Evolutionary conservation across 2,888 invertebrate genomes (phyloP).

Genomic region (Sylvicola cinctus): DNA sequence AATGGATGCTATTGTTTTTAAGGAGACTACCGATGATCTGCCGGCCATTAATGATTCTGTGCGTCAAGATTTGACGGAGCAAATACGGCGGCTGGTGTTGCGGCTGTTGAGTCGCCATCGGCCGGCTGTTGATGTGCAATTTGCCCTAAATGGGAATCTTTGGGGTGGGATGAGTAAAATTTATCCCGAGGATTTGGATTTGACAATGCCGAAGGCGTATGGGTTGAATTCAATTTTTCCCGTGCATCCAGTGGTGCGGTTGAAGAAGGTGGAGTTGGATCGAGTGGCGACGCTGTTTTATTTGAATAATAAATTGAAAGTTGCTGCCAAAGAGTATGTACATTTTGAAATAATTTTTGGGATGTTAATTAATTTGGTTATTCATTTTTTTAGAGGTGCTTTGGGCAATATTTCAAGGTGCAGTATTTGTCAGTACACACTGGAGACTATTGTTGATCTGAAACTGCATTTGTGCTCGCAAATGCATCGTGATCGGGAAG

Average conservation of each 20-base stretch:
- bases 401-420: not conserved
- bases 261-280: not conserved
- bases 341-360: not conserved
- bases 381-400: not conserved
- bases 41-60: conserved; percentile 7
- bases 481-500: not conserved
- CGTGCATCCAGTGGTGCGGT: not conserved
- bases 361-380: not conserved
- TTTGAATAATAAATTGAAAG: not conserved
- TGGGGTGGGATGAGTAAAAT: not conserved
- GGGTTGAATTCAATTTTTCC: not conserved
- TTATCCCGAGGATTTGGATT: not conserved
- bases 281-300: not conserved
- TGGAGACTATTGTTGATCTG: not conserved
- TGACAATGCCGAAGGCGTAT: not conserved
- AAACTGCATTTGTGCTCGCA: not conserved
- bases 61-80: too few relatives aligned
- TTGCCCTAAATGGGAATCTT: too few relatives aligned
- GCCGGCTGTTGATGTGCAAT: not conserved
- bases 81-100: too few relatives aligned
- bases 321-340: not conserved
- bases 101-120: too few relatives aligned
- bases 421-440: not conserved
- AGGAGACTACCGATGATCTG: conserved; percentile 20
- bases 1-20: conserved; percentile 43